Evolutionary conservation across 2,797 vertebrate species (phyloP), one percentile per base, ranked within the genome.

Genomic region (Phataginus tricuspis): DNA sequence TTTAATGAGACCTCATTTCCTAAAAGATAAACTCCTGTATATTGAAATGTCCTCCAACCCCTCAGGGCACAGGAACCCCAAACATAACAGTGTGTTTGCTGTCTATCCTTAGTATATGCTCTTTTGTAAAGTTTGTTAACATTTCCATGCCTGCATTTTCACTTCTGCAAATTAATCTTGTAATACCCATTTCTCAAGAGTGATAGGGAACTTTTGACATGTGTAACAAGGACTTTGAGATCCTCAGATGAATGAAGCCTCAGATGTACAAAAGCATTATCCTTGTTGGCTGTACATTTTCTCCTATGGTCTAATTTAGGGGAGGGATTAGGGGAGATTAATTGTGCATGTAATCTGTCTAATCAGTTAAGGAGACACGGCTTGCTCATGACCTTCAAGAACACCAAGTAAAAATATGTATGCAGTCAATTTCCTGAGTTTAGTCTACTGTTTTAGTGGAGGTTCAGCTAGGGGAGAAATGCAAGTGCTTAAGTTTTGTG

Each of bases 81-180:
- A 95, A 97, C 49, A 96, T 94, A 45, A 59, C 39, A 93, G n/a
- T 71, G 55, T 87, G 82, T 85, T 86, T 89, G 18, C 79, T 92
- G 21, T 80, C 85, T 91, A 63, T 89, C 51, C 79, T 96, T 64
- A 77, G 66, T 63, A 49, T 25, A 92, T 12, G 34, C 63, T 95
- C 86, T 93, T 45, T 96, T 74, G 55, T 63, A 97, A 97, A 95
- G 59, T 92, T 86, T 97, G 39, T 97, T 96, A 95, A 93, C 94
- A 95, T 97, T 96, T 97, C 61, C 0, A 0, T 45, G 84, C 63
- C 93, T 94, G 86, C 37, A 57, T 97, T 96, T 97, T 96, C 97
- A 89, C 94, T 97, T 97, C 95, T 96, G 80, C 87, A 98, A 97
- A 98, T 97, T 98, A 97, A 97, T 98, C 96, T 97, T 97, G 95